phyloP scores from a whole-genome alignment of 2,888 invertebrate genomes.

The Acleris laterana region DNA sequence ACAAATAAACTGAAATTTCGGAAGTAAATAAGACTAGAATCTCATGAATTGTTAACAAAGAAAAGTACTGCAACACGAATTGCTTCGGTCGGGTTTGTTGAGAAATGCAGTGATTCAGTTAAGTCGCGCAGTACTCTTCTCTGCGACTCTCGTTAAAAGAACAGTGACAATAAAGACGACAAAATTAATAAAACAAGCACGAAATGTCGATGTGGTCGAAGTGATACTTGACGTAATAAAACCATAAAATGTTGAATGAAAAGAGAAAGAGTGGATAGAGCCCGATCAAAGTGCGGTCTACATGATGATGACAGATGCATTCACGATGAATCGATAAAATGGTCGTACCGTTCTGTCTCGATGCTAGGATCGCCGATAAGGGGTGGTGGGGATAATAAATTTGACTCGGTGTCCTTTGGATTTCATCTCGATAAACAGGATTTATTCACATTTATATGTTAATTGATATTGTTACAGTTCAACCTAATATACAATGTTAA shows the following conservation, averaged over 20 bases:
- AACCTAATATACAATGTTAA: slow-evolving; percentile 77
- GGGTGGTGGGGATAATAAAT: slow-evolving; percentile 74
- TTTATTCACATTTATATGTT: slow-evolving; percentile 83
- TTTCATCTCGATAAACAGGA: slow-evolving; percentile 70
- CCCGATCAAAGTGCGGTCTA: slow-evolving; percentile 77
- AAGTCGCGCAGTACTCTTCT: slow-evolving; percentile 63
- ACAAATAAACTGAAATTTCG: slow-evolving; percentile 59
- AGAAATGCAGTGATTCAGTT: neutral
- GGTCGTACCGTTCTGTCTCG: slow-evolving; percentile 81
- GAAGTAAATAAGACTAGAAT: slow-evolving; percentile 49
- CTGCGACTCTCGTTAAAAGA: slow-evolving; percentile 58
- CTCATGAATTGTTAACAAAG: slow-evolving; percentile 58
- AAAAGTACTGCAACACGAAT: slow-evolving; percentile 61
- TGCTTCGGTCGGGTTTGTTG: neutral
- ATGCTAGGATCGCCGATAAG: slow-evolving; percentile 77
- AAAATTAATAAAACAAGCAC: slow-evolving; percentile 69
- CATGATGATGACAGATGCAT: slow-evolving; percentile 83
- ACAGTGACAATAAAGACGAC: slow-evolving; percentile 58
- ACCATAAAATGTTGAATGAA: slow-evolving; percentile 59
- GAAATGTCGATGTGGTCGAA: slow-evolving; percentile 62
- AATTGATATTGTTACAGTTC: slow-evolving; percentile 76
- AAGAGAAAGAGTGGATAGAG: slow-evolving; percentile 78
- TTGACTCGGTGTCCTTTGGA: slow-evolving; percentile 68
- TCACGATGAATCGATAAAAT: slow-evolving; percentile 83
- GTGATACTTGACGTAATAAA: slow-evolving; percentile 59